Percentiles rank a stretch among this genome's conserved stretches.
phyloP scores from a whole-genome alignment of 2,888 invertebrate genomes.

The Thereva nobilitata region DNA sequence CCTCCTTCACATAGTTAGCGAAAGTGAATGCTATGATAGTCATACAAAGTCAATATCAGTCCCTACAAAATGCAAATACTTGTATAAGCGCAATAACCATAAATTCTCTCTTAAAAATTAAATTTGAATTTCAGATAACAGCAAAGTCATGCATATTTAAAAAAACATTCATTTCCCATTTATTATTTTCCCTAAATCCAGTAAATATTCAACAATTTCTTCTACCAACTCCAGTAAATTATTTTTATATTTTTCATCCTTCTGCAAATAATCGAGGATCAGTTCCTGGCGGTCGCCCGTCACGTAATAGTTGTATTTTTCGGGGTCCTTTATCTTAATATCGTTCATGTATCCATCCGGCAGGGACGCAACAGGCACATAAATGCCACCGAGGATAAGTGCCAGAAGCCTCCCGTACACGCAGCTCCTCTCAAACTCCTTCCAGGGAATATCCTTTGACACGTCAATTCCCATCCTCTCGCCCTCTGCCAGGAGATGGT shows the following conservation, averaged over 20 bases:
- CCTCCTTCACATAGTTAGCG: too few relatives aligned
- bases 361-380: constrained; percentile 50
- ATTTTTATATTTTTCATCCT: constrained; percentile 44
- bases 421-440: constrained; percentile 52
- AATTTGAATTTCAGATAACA: too few relatives aligned
- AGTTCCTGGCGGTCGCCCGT: constrained; percentile 49
- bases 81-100: too few relatives aligned
- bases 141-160: too few relatives aligned
- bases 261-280: constrained; percentile 45
- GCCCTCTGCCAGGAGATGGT: not conserved
- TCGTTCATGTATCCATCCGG: constrained; percentile 52
- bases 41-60: too few relatives aligned
- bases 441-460: constrained; percentile 30
- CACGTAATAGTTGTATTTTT: constrained; percentile 54
- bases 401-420: constrained; percentile 53
- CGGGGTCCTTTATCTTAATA: constrained; percentile 50
- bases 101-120: too few relatives aligned
- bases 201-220: constrained; percentile 44
- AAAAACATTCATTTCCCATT: too few relatives aligned
- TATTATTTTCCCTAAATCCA: too few relatives aligned
- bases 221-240: constrained; percentile 49
- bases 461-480: constrained; percentile 28
- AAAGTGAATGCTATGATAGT: too few relatives aligned
- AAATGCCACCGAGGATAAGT: constrained; percentile 54
- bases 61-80: too few relatives aligned